Base-by-base conservation (phyloP, 2,888 invertebrate species). In the Euplagia quadripunctaria region DNA sequence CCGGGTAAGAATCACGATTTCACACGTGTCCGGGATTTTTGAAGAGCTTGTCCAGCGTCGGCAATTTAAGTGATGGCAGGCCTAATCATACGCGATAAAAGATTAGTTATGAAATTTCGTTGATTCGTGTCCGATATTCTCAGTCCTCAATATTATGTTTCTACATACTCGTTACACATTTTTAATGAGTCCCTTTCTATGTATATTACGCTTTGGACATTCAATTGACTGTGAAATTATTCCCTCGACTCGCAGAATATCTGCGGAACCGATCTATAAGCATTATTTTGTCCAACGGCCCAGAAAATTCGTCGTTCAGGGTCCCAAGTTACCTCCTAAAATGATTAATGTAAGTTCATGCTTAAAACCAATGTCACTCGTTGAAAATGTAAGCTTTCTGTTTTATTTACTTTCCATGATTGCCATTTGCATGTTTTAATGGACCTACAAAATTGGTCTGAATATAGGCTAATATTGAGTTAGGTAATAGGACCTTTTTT, bases 221-320 rank as follows among this genome's bases (percentile, higher is more conserved):
- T 70, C 70, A 70, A 61, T 70, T 41, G 70, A 63, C 61, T 70
- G 63, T 74, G 55, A 70, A 74, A 74, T 70, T 67, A 64, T 43
- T 66, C 49, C 52, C 46, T 73, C 70, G 61, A 69, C 49, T 69
- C 41, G 41, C 65, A 46, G 52, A 46, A 73, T 82, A 83, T 83
- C 83, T 65, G 71, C 68, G 72, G 66, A 71, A 64, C 75, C 75
- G 73, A 83, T 83, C 82, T 83, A 55, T 64, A 72, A 81, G 83
- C 74, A 76, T 81, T 75, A 77, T 77, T 72, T 81, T 79, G 79
- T 77, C 68, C 83, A 82, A 64, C 75, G 82, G 70, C 71, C 74
- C 70, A 75, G 79, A 82, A 83, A 83, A 83, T 75, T 79, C 72
- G 75, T 72, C 75, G 75, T 75, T 70, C 17, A 41, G 46, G 61